Evolutionary conservation across 2,113 vertebrate genomes (phyloP), one percentile per base, ranked within the genome.

Genomic region (Elephas maximus): DNA sequence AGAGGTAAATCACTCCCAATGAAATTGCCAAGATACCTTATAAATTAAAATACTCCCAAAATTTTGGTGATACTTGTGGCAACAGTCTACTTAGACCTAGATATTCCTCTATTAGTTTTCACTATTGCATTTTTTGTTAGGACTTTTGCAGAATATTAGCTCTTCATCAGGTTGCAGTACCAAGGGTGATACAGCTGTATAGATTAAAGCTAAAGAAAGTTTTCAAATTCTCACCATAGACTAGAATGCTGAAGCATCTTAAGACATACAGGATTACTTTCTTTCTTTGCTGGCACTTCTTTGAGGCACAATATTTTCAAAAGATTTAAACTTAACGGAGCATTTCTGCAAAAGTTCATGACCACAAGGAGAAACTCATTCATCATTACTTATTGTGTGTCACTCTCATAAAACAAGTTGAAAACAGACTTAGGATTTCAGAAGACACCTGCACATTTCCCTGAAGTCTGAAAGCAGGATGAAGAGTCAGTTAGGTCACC

Each of bases 301-400:
- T 87, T 90, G 88, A 91, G 85, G 28, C 10, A 80, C 7, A 76
- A 44, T 90, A 2, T 96, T 98, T 98, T 96, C 60, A 83, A 96
- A 98, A 98, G 69, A 69, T 95, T 76, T 90, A 93, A 95, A 41
- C 81, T 93, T 97, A 92, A 93, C 78, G 78, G 81, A 91, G 44
- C 92, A 92, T 94, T 97, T 93, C 77, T 93, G 65, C 71, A 98
- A 97, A 74, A 97, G 82, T 88, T 95, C 74, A 96, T 90, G 93
- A 97, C 85, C 53, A 91, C 63, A 80, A 94, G 93, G 96, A 97
- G 48, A 97, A 96, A 96, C 33, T 30, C 26, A 97, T 97, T 97
- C 94, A 96, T 96, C 90, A 93, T 90, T 97, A 88, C 84, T 95
- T 97, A 96, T 24, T 94, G 78, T 85, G 12, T 98, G 81, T 86